Evolutionary conservation across 64 coral and sea anemone genomes (phyloP).

Genomic region (Dendrophyllia cribrosa): DNA sequence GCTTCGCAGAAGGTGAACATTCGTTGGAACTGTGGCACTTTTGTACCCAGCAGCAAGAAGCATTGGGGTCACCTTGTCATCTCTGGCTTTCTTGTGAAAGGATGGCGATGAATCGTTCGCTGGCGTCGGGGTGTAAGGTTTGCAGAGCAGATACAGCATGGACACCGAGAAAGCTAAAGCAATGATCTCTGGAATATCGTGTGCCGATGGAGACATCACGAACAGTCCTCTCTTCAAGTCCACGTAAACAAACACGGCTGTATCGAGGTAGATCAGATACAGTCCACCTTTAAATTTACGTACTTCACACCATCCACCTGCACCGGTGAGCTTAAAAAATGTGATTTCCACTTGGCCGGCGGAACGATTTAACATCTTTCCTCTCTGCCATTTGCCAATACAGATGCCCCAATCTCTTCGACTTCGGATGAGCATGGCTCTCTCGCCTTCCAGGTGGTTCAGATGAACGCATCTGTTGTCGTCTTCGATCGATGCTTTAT

Average conservation of each 20-base stretch:
- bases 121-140: slow-evolving; percentile 27
- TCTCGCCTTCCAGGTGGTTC: neutral
- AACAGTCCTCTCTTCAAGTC: slow-evolving; percentile 23
- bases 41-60: slow-evolving; percentile 59
- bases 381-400: slow-evolving; percentile 1
- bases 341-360: slow-evolving; percentile 5
- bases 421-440: slow-evolving; percentile 59
- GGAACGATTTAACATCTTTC: neutral
- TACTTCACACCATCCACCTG: slow-evolving; percentile 34
- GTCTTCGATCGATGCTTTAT: slow-evolving; percentile 4
- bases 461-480: neutral
- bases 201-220: slow-evolving; percentile 13
- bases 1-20: slow-evolving; percentile 15
- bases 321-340: slow-evolving; percentile 25
- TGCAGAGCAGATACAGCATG: slow-evolving; percentile 56
- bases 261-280: slow-evolving; percentile 35
- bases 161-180: slow-evolving; percentile 41
- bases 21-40: slow-evolving; percentile 40
- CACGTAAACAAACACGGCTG: slow-evolving; percentile 21
- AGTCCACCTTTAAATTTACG: slow-evolving; percentile 51
- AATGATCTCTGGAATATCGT: slow-evolving; percentile 46
- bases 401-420: slow-evolving; percentile 59
- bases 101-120: slow-evolving; percentile 21
- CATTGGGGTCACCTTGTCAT: slow-evolving; percentile 7
- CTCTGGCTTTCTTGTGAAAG: slow-evolving; percentile 18